phyloP scores from a whole-genome alignment of 2,113 vertebrate species.

The Gila orcuttii region DNA sequence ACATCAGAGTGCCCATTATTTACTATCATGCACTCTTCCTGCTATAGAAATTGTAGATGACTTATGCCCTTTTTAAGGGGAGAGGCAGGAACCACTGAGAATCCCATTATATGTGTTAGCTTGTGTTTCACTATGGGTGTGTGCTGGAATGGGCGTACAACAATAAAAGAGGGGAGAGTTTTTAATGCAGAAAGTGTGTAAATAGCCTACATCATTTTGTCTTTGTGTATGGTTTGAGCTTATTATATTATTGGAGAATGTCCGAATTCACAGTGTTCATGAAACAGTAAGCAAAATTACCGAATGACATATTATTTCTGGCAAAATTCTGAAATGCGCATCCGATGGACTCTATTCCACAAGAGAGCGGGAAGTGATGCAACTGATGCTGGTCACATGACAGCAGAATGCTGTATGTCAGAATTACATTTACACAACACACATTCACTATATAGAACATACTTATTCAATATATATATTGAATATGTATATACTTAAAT shows the following conservation, averaged over 20 bases:
- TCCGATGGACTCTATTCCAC: neutral
- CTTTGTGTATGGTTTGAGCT: neutral
- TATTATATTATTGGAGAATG: no score
- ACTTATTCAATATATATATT: no score
- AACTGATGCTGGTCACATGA: neutral
- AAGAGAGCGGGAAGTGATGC: neutral
- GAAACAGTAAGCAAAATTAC: neutral
- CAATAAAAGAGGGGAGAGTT: conserved; percentile 35
- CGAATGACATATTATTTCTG: neutral
- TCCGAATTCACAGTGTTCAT: no score
- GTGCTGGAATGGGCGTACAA: conserved; percentile 35
- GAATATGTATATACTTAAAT: no score
- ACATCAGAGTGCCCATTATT: conserved; percentile 63
- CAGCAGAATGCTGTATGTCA: no score
- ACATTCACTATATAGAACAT: no score
- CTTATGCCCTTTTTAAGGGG: conserved; percentile 56
- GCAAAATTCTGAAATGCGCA: neutral
- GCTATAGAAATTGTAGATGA: conserved; percentile 62
- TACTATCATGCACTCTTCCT: conserved; percentile 62
- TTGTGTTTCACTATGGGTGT: conserved; percentile 37
- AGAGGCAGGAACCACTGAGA: conserved; percentile 36
- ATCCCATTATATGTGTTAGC: conserved; percentile 44
- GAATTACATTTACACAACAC: no score
- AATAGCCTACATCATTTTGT: neutral
- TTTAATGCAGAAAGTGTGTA: neutral